Conservation (phyloP, 2,888 invertebrate genomes). For the Adineta ricciae region DNA sequence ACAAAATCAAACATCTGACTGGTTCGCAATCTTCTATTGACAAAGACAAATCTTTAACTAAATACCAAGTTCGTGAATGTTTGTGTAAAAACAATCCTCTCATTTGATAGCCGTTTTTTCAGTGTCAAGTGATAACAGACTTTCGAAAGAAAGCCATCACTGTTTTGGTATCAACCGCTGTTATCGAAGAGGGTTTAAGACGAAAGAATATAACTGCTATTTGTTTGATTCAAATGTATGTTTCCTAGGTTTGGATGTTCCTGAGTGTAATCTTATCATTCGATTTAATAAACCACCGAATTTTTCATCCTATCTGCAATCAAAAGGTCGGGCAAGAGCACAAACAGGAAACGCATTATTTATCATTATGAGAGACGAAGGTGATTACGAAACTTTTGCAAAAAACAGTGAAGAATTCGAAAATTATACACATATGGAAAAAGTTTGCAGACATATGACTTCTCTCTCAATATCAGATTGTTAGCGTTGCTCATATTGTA, state of each 20-base stretch:
- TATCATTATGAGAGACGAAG: background rate
- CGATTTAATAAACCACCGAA: slow-evolving; percentile 26
- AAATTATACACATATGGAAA: background rate
- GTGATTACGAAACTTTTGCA: background rate
- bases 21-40: background rate
- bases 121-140: slow-evolving; percentile 20
- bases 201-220: background rate
- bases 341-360: background rate
- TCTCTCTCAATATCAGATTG: background rate
- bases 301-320: slow-evolving; percentile 29
- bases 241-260: slow-evolving; percentile 21
- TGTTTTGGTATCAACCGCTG: slow-evolving; percentile 24
- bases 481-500: background rate
- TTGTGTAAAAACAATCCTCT: background rate
- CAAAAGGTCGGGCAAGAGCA: slow-evolving; percentile 31
- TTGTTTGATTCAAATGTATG: background rate
- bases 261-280: slow-evolving; percentile 28
- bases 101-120: background rate
- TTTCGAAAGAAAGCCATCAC: slow-evolving; percentile 7
- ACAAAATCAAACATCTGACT: background rate
- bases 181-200: slow-evolving; percentile 26
- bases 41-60: background rate
- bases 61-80: background rate
- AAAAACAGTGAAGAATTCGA: background rate
- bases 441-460: background rate